Evolutionary conservation across 2,888 invertebrate genomes (phyloP).

Genomic region (Carterocephalus palaemon): DNA sequence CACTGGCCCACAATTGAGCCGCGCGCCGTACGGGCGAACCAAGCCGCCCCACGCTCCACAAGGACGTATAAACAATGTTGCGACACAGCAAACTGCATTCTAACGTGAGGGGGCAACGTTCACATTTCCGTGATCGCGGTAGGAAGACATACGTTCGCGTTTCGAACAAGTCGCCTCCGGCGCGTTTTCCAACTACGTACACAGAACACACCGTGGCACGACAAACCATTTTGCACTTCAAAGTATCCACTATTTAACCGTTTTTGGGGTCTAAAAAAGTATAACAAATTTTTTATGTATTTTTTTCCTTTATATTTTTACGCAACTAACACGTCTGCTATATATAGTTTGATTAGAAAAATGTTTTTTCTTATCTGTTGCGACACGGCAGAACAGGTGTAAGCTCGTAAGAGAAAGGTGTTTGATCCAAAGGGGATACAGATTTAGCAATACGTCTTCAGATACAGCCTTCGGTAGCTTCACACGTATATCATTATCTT

Average conservation of each 20-base stretch:
- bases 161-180: not conserved
- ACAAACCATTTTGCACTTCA: no score
- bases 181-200: slow-evolving; percentile 11
- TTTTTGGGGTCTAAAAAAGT: not conserved
- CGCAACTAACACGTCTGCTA: not conserved
- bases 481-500: slow-evolving; percentile 26
- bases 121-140: slow-evolving; percentile 29
- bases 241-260: no score
- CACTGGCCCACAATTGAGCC: slow-evolving; percentile 62
- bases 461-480: slow-evolving; percentile 29
- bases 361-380: slow-evolving; percentile 23
- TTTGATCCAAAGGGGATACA: slow-evolving; percentile 15
- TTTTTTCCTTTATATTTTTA: not conserved
- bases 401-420: slow-evolving; percentile 21
- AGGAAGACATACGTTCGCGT: not conserved
- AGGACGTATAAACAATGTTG: slow-evolving; percentile 54
- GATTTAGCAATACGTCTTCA: slow-evolving; percentile 26
- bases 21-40: slow-evolving; percentile 60
- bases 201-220: no score
- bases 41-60: slow-evolving; percentile 52
- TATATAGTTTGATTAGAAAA: not conserved
- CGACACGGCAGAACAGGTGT: slow-evolving; percentile 38
- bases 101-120: slow-evolving; percentile 35
- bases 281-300: not conserved
- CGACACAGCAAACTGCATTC: slow-evolving; percentile 43